Percentiles rank a stretch among this genome's conserved stretches.
phyloP scores from a whole-genome alignment of 2,888 invertebrate species.

The Rambutsinella grinnellia region DNA sequence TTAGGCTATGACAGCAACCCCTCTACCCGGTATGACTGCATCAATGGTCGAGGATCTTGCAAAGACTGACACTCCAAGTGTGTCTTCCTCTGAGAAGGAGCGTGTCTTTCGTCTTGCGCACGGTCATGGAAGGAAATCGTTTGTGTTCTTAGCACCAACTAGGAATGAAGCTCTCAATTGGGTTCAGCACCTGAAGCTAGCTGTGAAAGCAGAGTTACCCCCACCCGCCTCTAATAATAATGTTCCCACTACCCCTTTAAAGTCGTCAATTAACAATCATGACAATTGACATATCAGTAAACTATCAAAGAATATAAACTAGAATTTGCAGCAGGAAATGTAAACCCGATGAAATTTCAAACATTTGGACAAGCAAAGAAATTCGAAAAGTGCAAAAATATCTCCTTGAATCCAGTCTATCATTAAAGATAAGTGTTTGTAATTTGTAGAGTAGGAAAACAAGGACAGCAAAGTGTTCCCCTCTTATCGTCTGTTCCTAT shows the following conservation, averaged over 20 bases:
- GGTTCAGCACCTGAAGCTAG: constrained; percentile 60
- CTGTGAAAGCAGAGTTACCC: constrained; percentile 62
- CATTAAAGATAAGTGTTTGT: background rate
- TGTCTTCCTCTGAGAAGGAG: constrained; percentile 58
- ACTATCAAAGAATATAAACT: background rate
- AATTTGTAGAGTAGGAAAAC: background rate
- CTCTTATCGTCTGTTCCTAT: background rate
- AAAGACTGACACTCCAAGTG: constrained; percentile 57
- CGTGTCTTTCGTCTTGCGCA: constrained; percentile 62
- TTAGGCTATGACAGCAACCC: constrained; percentile 74
- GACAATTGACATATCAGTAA: constrained; percentile 50
- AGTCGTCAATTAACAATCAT: constrained; percentile 51
- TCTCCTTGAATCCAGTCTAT: too few species aligned
- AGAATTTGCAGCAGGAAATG: background rate
- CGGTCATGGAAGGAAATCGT: constrained; percentile 63
- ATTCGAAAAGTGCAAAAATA: background rate
- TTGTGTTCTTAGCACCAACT: constrained; percentile 60
- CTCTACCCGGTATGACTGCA: constrained; percentile 74
- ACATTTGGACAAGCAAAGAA: background rate
- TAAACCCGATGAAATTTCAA: background rate
- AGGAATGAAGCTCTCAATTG: constrained; percentile 59
- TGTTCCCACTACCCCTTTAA: background rate
- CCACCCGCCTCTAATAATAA: constrained; percentile 26
- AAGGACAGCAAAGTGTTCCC: background rate
- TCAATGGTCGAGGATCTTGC: constrained; percentile 68